These are phyloP conservation scores for Piaya cayana DNA, from an alignment of 2,113 vertebrate genomes.

Conservation along the genomic window DNA sequence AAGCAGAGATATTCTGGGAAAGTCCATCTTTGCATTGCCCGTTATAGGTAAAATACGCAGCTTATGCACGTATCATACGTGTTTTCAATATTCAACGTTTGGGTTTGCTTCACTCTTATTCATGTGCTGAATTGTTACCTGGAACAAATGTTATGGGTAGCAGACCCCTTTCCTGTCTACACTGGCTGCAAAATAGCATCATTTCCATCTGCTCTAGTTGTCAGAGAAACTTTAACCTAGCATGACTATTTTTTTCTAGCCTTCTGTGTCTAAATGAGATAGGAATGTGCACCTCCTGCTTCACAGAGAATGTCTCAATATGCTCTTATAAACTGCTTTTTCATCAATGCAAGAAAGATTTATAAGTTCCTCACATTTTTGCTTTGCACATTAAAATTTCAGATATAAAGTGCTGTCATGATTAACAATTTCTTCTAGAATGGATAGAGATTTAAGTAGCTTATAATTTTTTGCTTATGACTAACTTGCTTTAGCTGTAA, in stretches of 20 bases:
- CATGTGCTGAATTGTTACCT: rapidly evolving
- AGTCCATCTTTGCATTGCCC: slow-evolving; percentile 93
- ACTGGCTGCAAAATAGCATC: not conserved
- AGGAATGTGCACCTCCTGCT: not conserved
- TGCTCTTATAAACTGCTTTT: not conserved
- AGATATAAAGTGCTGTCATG: not conserved
- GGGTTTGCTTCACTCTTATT: not conserved
- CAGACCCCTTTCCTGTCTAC: not conserved
- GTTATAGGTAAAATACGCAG: slow-evolving; percentile 84
- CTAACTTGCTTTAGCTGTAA: not conserved
- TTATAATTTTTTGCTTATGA: not conserved
- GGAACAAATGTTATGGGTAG: rapidly evolving
- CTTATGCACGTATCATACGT: rapidly evolving
- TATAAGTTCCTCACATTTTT: not conserved
- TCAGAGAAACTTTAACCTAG: not conserved
- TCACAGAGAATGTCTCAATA: rapidly evolving
- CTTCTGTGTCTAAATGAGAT: not conserved
- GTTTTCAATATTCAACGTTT: rapidly evolving
- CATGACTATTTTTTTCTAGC: not conserved
- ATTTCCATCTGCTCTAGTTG: not conserved
- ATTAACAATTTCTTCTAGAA: not conserved
- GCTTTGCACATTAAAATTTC: not conserved
- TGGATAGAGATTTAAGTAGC: not conserved
- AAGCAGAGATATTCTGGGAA: slow-evolving; percentile 93
- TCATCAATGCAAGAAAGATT: not conserved